Evolutionary conservation across 2,113 vertebrate species (phyloP), one percentile per base, ranked within the genome.

Genomic region (Corydoras sp.): DNA sequence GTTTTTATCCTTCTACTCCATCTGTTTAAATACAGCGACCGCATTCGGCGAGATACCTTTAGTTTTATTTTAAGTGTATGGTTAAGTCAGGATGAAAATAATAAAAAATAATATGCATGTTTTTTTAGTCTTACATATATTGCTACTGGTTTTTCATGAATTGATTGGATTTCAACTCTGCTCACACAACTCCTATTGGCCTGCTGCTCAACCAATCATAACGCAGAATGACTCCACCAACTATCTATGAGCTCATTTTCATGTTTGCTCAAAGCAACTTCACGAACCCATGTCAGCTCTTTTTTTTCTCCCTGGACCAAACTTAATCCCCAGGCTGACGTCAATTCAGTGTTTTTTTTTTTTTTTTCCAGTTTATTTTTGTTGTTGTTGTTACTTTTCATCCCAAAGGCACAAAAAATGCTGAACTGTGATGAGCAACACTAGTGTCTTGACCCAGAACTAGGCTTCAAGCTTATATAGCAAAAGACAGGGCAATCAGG

Each of bases 221-320:
- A 71, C 13, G 65, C 30, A 35, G 72, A 11, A 55, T 51, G 59
- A 3, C 48, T 10, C 1, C 74, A 73, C 59, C 68, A 63, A 65
- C 62, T 72, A 80, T 56, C 71, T 80, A 86, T 87, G 81, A 88
- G 81, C 82, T 87, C 81, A 81, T 81, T 86, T 81, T 85, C 85
- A 82, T 69, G 59, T 75, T 73, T 3, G 76, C 80, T 79, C 72
- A 81, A 73, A 85, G 83, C 80, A 71, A 72, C 79, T 84, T 80
- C 79, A 56, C 78, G 62, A 58, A 69, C 79, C 79, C 65, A 69
- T 63, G 79, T 81, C 79, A 10, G 69, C 69, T 74, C 77, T 77
- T 54, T 72, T 71, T 50, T 71, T 76, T 56, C 68, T 43, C 35
- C 75, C 63, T 55, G 32, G 9, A 13, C 65, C 12, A 10, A n/a